Evolutionary conservation across 2,888 invertebrate species (phyloP), one percentile per base, ranked within the genome.

Genomic region (Torymus tubicola): DNA sequence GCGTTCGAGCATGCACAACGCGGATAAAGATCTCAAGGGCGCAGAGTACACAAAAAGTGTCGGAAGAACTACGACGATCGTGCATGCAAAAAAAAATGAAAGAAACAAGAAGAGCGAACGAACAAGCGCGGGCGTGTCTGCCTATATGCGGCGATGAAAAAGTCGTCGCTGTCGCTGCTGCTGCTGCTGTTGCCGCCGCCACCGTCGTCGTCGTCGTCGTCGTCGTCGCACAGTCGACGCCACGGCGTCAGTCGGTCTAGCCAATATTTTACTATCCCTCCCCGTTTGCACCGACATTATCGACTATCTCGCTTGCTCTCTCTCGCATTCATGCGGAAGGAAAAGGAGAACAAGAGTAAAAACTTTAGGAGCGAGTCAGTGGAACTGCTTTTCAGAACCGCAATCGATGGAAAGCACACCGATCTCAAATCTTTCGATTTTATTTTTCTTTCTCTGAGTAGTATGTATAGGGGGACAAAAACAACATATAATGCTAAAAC

Each of bases 251-350:
- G 87, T 84, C 86, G 81, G 89, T 89, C 89, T 89, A 85, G 88
- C 87, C 89, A 88, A 89, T 89, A 89, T 89, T 89, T 89, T 87
- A 87, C 87, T 87, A 86, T 86, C 86, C 83, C 84, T 2, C 21
- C 21, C 21, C 21, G 1, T 82, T 63, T 64, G 64, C 64, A 63
- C 31, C 65, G 63, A 64, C 73, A 73, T 73, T 73, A 73, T 73
- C 64, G 73, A 31, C 65, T 61, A 50, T 72, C 61, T 75, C 67
- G 58, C 52, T 75, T 50, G 18, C n/a, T 10, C 58, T 58, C 58
- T 3, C 58, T 58, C 53, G 67, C 53, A 24, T 58, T 64, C 69
- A 58, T 52, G 64, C 63, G 58, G 77, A 71, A 77, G 61, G 61
- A 57, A 63, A 76, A 71, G 63, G 70, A 70, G 57, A 71, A 65